A percentile compares a stretch with the other conserved stretches of the same genome.
Conservation (phyloP, 2,888 invertebrate genomes). For the Hydriomena furcata region DNA sequence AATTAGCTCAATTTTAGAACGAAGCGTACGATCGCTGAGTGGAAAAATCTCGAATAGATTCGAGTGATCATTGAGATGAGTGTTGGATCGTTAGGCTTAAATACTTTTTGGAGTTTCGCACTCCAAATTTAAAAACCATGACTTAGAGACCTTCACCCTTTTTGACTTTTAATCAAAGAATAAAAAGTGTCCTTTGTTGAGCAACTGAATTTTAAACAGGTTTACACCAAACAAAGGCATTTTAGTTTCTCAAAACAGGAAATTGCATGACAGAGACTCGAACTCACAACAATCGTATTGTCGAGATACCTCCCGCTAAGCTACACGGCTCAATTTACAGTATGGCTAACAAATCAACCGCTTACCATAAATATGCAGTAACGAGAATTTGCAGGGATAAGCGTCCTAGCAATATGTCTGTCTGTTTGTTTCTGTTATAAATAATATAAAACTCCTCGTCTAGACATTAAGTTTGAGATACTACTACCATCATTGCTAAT, state of each 20-base stretch:
- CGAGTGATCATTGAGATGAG: conserved; percentile 36
- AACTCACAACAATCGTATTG: no score
- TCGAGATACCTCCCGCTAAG: no score
- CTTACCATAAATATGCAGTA: conserved; percentile 32
- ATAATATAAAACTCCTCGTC: conserved; percentile 13
- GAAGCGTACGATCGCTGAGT: conserved; percentile 52
- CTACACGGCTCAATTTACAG: conserved; percentile 14
- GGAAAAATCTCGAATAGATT: conserved; percentile 43
- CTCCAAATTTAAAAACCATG: no score
- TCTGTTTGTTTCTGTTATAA: conserved; percentile 10
- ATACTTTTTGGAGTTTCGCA: neutral
- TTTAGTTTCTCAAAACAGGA: no score
- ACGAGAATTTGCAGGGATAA: conserved; percentile 16
- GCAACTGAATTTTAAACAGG: no score
- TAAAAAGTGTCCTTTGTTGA: no score
- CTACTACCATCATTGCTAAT: no score
- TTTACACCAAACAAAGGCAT: no score
- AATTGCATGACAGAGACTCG: no score
- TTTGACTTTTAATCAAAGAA: no score
- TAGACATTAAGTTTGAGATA: conserved; percentile 12
- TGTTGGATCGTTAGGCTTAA: conserved; percentile 14
- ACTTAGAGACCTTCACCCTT: no score
- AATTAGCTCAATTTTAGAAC: conserved; percentile 72
- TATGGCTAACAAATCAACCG: conserved; percentile 18
- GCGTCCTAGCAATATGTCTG: no score